Evolutionary conservation across 2,888 invertebrate species (phyloP), one percentile per base, ranked within the genome.

Genomic region (Drosophila macrospina): DNA sequence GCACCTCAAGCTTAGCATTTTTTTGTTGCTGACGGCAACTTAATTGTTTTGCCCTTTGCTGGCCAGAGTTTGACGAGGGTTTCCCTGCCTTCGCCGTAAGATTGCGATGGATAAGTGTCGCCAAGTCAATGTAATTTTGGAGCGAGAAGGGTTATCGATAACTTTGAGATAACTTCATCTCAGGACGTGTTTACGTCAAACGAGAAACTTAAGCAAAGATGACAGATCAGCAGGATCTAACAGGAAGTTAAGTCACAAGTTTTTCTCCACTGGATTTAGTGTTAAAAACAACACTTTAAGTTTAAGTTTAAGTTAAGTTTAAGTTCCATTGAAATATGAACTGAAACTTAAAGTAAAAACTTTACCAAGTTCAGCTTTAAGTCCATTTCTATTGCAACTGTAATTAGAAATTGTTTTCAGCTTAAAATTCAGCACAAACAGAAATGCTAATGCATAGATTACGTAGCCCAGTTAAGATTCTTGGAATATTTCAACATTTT

Each of bases 31-130:
- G 45, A 45, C 39, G 57, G 20, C 55, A 57, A 57, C 80, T 79
- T 77, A 80, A 77, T 80, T 79, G 76, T 79, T 67, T 48, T 37
- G 44, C 24, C 5, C 15, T 20, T 2, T 20, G 20, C 44, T 16
- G 34, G 3, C 42, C 15, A 30, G 11, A n/a, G 11, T 28, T 37
- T 64, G 59, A 59, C 64, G 37, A 45, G 64, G 61, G 37, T 61
- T 28, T 34, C 5, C 15, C 10, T 8, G 7, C 13, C 13, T 8
- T 10, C 10, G 5, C 3, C 5, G 2, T 7, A 36, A 11, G 34
- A 39, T 26, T 39, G 2, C 11, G 47, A 34, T 7, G 16, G 60
- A 60, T 52, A 65, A 26, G 16, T 26, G 13, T 8, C 15, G 44
- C 36, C 37, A 45, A 45, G 28, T n/a, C 45, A 36, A 39, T 20